Base-by-base conservation (phyloP, 2,888 invertebrate genomes). In the Drosophila buzzatii region DNA sequence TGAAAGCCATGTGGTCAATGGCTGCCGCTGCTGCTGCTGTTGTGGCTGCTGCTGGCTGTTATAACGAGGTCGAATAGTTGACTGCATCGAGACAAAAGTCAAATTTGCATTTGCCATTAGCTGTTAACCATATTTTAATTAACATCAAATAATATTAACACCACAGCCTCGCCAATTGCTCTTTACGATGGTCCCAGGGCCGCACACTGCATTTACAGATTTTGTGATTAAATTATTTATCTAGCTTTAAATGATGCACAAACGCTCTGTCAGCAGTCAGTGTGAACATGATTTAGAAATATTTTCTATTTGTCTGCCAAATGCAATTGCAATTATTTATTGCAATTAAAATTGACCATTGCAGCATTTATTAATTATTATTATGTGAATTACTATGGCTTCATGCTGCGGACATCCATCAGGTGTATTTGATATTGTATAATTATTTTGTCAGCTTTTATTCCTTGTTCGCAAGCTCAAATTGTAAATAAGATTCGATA, bases 1-100 rank as follows among this genome's bases (percentile, higher is more conserved):
- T 85, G 85, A 88, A 88, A 85, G 79, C 81, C 79, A 80, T 85
- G 73, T 70, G 87, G 85, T 70, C 67, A 64, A 62, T 37, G 2
- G 27, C 41, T 18, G 70, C 58, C 20, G 58, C 53, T n/a, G 39
- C 44, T 5, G 44, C 44, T 59, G 77, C n/a, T 31, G 58, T 27
- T n/a, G 39, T 7, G 5, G 55, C 39, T 41, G 14, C 27, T 39
- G 37, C 59, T 70, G 75, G 20, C 45, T 35, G 61, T 63, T 66
- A 52, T 59, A 79, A 66, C 35, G 55, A 53, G 79, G 69, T 72
- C 66, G 69, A 56, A 72, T 52, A 70, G 79, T 57, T 76, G 76
- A 52, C 67, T 77, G 65, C 74, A 60, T 18, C 47, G 47, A 63
- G 27, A 81, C 62, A 80, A 78, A 78, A 75, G 75, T 75, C 68